Evolutionary conservation across 2,113 vertebrate species (phyloP).

Genomic region (Emberiza fucata): DNA sequence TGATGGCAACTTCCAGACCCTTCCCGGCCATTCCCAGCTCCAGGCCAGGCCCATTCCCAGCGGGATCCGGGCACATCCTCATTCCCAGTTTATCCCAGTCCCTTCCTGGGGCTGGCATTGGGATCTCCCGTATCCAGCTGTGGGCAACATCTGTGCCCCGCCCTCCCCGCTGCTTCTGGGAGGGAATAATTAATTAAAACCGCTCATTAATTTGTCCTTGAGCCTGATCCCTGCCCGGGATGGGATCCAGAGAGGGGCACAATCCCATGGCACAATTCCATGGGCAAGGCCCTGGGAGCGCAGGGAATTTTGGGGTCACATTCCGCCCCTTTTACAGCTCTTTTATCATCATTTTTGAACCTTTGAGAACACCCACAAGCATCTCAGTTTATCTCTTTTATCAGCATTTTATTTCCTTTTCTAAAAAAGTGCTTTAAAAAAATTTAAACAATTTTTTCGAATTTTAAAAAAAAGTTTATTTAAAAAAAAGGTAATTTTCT

Average conservation of each 20-base stretch:
- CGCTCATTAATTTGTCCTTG: neutral
- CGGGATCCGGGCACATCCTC: neutral
- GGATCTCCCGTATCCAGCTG: neutral
- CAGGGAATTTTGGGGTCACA: neutral
- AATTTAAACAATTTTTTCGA: too few relatives aligned
- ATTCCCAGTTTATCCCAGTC: neutral
- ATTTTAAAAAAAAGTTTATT: neutral
- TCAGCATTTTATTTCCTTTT: neutral
- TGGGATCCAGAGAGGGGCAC: neutral
- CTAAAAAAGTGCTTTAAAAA: neutral
- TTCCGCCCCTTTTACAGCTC: fast-evolving
- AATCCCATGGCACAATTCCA: too few relatives aligned
- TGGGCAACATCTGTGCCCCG: neutral
- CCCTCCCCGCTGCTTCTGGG: neutral
- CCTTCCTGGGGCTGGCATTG: neutral
- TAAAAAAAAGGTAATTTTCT: neutral
- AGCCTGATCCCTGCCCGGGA: neutral
- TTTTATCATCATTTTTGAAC: fast-evolving
- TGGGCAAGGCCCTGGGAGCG: neutral
- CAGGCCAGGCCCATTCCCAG: neutral
- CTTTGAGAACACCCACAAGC: fast-evolving
- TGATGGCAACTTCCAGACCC: neutral
- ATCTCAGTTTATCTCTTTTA: fast-evolving
- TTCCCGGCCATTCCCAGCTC: neutral
- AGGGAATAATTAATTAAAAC: neutral